Conservation (phyloP, 2,113 vertebrate genomes). For the Propithecus coquereli region DNA sequence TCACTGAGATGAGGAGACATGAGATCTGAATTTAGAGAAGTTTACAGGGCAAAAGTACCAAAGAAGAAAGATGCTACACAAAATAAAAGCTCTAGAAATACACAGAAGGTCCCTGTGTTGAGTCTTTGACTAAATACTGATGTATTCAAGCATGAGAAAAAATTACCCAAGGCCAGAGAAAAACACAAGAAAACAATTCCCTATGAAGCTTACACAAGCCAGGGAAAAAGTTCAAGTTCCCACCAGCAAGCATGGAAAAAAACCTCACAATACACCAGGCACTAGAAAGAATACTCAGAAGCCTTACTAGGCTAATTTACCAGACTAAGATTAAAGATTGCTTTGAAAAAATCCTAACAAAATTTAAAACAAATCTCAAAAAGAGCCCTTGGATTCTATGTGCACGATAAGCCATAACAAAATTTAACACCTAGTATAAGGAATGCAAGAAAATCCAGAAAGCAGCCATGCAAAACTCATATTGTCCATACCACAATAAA, state of each 20-base stretch:
- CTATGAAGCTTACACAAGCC: background rate
- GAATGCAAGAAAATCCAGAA: constrained; percentile 19
- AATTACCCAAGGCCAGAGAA: background rate
- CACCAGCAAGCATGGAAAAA: background rate
- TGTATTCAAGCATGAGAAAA: background rate
- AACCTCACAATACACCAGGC: background rate
- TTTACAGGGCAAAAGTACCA: background rate
- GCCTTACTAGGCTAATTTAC: background rate
- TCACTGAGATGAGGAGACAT: background rate
- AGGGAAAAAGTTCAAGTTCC: background rate
- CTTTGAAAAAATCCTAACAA: background rate
- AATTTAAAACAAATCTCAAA: background rate
- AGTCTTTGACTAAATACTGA: background rate
- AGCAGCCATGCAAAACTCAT: background rate
- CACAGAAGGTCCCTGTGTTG: background rate
- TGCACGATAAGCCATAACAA: background rate
- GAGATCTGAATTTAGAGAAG: background rate
- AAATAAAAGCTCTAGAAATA: background rate
- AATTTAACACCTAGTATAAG: background rate
- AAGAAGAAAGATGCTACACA: background rate
- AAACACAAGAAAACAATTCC: background rate
- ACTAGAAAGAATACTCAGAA: background rate
- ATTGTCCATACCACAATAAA: background rate
- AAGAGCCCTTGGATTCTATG: background rate
- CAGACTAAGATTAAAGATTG: background rate